Evolutionary conservation across 2,888 invertebrate genomes (phyloP).

Genomic region (Ceraclea dissimilis): DNA sequence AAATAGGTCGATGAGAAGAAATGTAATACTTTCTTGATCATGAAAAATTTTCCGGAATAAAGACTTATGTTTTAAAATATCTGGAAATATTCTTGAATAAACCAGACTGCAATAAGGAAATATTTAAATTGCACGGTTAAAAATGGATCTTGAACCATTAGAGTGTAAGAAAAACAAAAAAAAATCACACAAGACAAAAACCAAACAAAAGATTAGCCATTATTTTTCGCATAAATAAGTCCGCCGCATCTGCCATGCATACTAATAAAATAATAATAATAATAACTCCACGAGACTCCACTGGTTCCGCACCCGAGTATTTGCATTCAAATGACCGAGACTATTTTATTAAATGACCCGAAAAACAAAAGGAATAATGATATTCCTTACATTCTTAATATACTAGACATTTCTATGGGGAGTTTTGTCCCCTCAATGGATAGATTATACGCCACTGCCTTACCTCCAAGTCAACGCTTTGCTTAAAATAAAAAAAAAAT

Average conservation of each 20-base stretch:
- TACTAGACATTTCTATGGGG: conserved; percentile 11
- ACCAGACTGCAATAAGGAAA: too few relatives aligned
- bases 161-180: not conserved
- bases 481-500: too few relatives aligned
- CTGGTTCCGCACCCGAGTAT: conserved; percentile 16
- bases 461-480: not conserved
- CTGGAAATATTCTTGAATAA: too few relatives aligned
- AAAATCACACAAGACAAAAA: not conserved
- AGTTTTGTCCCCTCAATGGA: not conserved
- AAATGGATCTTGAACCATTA: not conserved
- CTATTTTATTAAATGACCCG: conserved; percentile 26
- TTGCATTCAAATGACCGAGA: conserved; percentile 26
- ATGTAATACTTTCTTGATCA: too few relatives aligned
- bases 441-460: not conserved
- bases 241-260: not conserved
- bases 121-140: too few relatives aligned
- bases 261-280: conserved; percentile 1
- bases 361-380: conserved; percentile 26
- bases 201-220: not conserved
- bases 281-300: not conserved
- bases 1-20: too few relatives aligned
- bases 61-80: too few relatives aligned
- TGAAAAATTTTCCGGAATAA: too few relatives aligned
- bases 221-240: conserved; percentile 2
- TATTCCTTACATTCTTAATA: conserved; percentile 25